A percentile compares a stretch with the other conserved stretches of the same genome.
phyloP scores from a whole-genome alignment of 2,888 invertebrate genomes.

The Anoncus sp. region DNA sequence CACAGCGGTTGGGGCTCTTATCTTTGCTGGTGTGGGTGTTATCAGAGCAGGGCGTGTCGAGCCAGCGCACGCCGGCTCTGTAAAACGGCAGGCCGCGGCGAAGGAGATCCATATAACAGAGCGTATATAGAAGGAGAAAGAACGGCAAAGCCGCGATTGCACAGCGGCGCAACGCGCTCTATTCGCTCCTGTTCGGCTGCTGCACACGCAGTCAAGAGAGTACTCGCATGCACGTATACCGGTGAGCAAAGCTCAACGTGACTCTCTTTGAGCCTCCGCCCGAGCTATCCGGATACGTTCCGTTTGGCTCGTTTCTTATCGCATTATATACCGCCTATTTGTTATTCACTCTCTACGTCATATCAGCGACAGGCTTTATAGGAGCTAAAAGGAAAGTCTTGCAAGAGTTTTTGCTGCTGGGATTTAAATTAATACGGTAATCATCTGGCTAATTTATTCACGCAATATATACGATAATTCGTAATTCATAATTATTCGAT shows the following conservation, averaged over 20 bases:
- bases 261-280: constrained; percentile 66
- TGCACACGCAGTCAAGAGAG: constrained; percentile 36
- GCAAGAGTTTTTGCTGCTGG: neutral
- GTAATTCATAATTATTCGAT: constrained; percentile 1
- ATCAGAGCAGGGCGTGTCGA: constrained; percentile 82
- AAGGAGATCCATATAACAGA: constrained; percentile 20
- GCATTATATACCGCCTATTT: constrained; percentile 32
- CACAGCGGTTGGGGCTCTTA: constrained; percentile 70
- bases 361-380: constrained; percentile 23
- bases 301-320: constrained; percentile 66
- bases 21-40: constrained; percentile 82
- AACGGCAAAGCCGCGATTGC: constrained; percentile 43
- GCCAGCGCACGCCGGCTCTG: constrained; percentile 67
- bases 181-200: constrained; percentile 48
- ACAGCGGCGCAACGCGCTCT: constrained; percentile 44
- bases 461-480: neutral
- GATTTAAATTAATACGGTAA: neutral
- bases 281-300: constrained; percentile 74
- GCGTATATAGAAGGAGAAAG: constrained; percentile 37
- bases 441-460: neutral
- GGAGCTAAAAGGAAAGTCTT: neutral
- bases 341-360: constrained; percentile 26
- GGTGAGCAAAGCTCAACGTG: constrained; percentile 54
- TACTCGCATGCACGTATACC: constrained; percentile 15
- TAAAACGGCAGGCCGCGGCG: constrained; percentile 31